A percentile compares a stretch with the other conserved stretches of the same genome.
phyloP scores from a whole-genome alignment of 1,140 invertebrate species.

The Trichonephila inaurata region DNA sequence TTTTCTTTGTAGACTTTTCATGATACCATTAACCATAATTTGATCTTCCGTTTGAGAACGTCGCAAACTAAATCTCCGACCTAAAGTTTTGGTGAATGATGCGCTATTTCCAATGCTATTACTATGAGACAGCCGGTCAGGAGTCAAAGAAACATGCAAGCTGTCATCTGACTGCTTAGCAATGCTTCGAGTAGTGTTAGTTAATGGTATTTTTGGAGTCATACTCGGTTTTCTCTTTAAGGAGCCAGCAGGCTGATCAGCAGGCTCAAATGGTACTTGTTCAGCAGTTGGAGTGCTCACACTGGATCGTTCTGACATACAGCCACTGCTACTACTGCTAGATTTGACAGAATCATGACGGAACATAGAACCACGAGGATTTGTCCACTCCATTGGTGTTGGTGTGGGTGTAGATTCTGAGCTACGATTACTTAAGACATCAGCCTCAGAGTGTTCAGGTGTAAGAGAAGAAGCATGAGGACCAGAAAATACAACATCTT shows the following conservation, averaged over 20 bases:
- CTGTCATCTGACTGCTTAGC: slow-evolving; percentile 78
- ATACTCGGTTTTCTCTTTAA: slow-evolving; percentile 79
- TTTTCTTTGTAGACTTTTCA: slow-evolving; percentile 82
- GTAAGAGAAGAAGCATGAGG: slow-evolving; percentile 67
- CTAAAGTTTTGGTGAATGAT: slow-evolving; percentile 72
- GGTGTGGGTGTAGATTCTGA: slow-evolving; percentile 76
- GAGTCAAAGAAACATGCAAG: background rate
- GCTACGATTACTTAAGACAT: slow-evolving; percentile 68
- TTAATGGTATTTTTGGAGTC: slow-evolving; percentile 88
- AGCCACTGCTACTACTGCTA: slow-evolving; percentile 78
- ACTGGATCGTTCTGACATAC: slow-evolving; percentile 82
- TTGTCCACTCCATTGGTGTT: slow-evolving; percentile 75
- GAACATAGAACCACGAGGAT: slow-evolving; percentile 53
- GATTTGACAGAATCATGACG: slow-evolving; percentile 78
- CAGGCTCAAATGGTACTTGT: slow-evolving; percentile 83
- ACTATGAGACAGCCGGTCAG: slow-evolving; percentile 50
- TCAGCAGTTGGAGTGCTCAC: slow-evolving; percentile 77
- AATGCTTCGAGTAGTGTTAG: slow-evolving; percentile 91
- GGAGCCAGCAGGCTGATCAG: slow-evolving; percentile 84
- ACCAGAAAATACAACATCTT: slow-evolving; percentile 77
- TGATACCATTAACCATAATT: slow-evolving; percentile 76
- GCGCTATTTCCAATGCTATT: slow-evolving; percentile 73
- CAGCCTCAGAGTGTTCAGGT: slow-evolving; percentile 56
- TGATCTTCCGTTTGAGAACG: slow-evolving; percentile 80
- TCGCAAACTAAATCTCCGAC: slow-evolving; percentile 78